Percentiles rank a stretch among this genome's conserved stretches.
Conservation (phyloP, 1,140 invertebrate species). For the Microplitis demolitor region DNA sequence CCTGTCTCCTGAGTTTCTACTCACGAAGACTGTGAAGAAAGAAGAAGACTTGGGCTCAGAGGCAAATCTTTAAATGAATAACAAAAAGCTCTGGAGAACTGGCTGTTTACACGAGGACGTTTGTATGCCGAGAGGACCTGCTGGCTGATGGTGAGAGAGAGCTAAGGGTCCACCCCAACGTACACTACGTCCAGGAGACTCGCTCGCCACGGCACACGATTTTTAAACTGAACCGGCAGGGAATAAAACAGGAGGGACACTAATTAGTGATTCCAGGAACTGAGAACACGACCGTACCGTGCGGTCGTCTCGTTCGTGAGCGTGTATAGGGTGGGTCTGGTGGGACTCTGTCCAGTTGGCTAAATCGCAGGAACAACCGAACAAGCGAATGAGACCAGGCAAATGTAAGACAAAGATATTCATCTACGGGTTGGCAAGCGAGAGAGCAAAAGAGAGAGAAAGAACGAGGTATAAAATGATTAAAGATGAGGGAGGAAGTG, state of each 20-base stretch:
- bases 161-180: no score
- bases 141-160: no score
- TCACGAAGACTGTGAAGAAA: background rate
- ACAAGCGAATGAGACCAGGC: background rate
- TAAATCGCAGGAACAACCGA: background rate
- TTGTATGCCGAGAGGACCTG: no score
- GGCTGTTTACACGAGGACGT: background rate
- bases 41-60: background rate
- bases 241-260: conserved; percentile 55
- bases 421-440: no score
- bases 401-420: no score
- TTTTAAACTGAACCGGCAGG: conserved; percentile 44
- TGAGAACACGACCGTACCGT: conserved; percentile 48
- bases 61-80: no score
- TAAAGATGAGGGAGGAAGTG: background rate
- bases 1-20: conserved; percentile 36
- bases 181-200: background rate
- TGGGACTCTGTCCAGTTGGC: background rate
- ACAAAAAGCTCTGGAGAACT: background rate
- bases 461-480: background rate
- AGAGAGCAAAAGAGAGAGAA: background rate
- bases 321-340: conserved; percentile 3
- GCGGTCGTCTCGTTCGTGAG: conserved; percentile 34
- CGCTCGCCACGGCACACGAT: conserved; percentile 37
- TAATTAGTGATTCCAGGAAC: conserved; percentile 56